Percentiles rank a stretch among this genome's conserved stretches.
Evolutionary conservation across 2,797 vertebrate species (phyloP).

Genomic region (Sus cebifrons): DNA sequence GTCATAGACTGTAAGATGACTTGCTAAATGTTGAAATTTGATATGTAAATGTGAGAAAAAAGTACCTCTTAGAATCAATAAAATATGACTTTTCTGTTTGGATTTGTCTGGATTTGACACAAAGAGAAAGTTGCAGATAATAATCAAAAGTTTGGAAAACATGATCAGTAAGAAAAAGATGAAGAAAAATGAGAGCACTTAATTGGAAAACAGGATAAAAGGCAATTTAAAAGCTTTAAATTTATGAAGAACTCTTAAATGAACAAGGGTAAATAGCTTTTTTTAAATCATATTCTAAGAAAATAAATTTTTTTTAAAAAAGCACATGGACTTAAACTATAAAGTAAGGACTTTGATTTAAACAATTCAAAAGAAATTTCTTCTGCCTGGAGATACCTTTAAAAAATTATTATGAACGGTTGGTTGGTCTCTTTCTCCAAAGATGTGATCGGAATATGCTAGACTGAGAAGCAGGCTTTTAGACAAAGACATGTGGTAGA

Average conservation of each 20-base stretch:
- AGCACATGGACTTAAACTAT: conserved; percentile 2
- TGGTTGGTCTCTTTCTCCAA: conserved; percentile 20
- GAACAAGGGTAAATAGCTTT: neutral
- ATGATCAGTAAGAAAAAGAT: neutral
- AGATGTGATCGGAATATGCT: neutral
- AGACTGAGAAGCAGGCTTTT: neutral
- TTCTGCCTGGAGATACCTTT: conserved; percentile 29
- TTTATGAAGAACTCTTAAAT: conserved; percentile 20
- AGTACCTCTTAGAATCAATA: neutral
- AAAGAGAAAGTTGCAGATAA: conserved; percentile 38
- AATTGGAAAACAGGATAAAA: conserved; percentile 45
- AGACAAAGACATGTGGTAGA: neutral
- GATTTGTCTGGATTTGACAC: neutral
- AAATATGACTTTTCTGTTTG: conserved; percentile 18
- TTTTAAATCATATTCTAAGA: conserved; percentile 33
- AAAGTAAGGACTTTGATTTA: conserved; percentile 20
- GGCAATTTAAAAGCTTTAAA: conserved; percentile 43
- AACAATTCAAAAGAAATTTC: conserved; percentile 3
- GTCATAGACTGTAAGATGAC: neutral
- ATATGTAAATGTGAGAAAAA: conserved; percentile 38
- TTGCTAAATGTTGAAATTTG: conserved; percentile 47
- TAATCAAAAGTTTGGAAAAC: conserved; percentile 69
- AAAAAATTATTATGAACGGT: conserved; percentile 44
- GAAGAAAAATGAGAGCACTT: conserved; percentile 13
- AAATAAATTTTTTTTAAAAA: conserved; percentile 3